Conservation (phyloP, 2,888 invertebrate species). For the Tupiocoris notatus region DNA sequence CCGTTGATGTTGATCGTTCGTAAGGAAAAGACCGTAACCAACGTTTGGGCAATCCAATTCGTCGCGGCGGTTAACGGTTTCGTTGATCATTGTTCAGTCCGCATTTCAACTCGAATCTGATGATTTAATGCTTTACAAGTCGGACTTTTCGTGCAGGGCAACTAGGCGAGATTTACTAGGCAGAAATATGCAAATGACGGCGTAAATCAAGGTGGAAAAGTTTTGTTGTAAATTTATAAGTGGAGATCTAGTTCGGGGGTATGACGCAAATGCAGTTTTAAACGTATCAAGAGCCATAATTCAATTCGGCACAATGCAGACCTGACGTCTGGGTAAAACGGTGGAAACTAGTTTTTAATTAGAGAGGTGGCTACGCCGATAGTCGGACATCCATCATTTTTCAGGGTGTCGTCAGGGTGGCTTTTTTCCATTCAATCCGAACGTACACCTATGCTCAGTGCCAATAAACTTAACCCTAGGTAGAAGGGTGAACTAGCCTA, state of each 20-base stretch:
- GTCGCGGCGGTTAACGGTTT: neutral
- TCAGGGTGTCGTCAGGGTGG: neutral
- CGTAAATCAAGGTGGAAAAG: conserved; percentile 34
- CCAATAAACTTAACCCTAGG: neutral
- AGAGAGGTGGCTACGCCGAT: conserved; percentile 36
- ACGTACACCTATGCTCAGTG: neutral
- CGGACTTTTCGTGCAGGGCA: neutral
- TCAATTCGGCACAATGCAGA: conserved; percentile 27
- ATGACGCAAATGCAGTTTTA: conserved; percentile 34
- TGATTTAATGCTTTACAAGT: neutral
- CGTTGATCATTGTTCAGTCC: neutral
- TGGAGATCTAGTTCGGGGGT: neutral
- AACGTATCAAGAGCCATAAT: conserved; percentile 40
- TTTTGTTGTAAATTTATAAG: conserved; percentile 43
- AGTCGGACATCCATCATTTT: conserved; percentile 43
- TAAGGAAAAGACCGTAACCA: neutral
- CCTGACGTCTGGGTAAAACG: conserved; percentile 15
- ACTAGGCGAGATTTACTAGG: conserved; percentile 24
- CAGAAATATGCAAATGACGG: conserved; percentile 32
- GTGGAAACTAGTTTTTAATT: conserved; percentile 45
- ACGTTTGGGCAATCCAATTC: neutral
- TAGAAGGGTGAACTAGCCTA: conserved; percentile 1
- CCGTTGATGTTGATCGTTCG: too few species aligned
- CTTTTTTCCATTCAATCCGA: neutral
- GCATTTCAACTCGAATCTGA: neutral